A percentile compares a stretch with the other conserved stretches of the same genome.
phyloP scores from a whole-genome alignment of 2,888 invertebrate genomes.

The Brachynemurus nebulosus region DNA sequence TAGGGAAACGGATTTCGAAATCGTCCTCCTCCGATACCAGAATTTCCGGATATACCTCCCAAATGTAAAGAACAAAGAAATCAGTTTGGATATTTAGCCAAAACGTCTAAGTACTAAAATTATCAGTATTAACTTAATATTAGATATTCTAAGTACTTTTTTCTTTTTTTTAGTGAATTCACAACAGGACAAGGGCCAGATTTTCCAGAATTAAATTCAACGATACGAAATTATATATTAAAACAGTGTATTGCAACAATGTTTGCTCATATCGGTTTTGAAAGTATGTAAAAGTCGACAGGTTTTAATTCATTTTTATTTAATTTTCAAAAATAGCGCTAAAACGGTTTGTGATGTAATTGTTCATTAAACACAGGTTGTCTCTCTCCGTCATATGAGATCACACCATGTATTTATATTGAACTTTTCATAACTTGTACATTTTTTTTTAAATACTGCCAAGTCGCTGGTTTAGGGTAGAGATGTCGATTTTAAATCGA shows the following conservation, averaged over 20 bases:
- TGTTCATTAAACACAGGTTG: too few species aligned
- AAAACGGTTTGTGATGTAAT: too few species aligned
- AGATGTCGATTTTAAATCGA: too few species aligned
- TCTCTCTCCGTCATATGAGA: too few species aligned
- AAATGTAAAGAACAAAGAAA: neutral
- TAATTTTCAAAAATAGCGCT: too few species aligned
- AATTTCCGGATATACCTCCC: neutral
- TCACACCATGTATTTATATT: too few species aligned
- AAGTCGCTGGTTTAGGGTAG: too few species aligned
- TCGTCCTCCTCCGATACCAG: neutral
- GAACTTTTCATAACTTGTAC: too few species aligned
- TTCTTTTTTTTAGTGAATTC: constrained; percentile 17
- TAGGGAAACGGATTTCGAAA: neutral
- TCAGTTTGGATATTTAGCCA: constrained; percentile 1
- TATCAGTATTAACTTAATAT: too few species aligned
- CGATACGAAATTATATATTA: constrained; percentile 28
- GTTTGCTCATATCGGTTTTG: constrained; percentile 39
- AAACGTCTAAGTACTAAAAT: constrained; percentile 1
- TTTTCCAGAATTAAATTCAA: constrained; percentile 26
- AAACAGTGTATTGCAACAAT: constrained; percentile 35
- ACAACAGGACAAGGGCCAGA: constrained; percentile 23
- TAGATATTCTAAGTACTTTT: too few species aligned
- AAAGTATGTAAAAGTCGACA: constrained; percentile 26
- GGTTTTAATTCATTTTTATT: constrained; percentile 8
- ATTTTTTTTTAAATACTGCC: too few species aligned